Evolutionary conservation across 2,888 invertebrate genomes (phyloP).

Genomic region (Acleris holmiana): DNA sequence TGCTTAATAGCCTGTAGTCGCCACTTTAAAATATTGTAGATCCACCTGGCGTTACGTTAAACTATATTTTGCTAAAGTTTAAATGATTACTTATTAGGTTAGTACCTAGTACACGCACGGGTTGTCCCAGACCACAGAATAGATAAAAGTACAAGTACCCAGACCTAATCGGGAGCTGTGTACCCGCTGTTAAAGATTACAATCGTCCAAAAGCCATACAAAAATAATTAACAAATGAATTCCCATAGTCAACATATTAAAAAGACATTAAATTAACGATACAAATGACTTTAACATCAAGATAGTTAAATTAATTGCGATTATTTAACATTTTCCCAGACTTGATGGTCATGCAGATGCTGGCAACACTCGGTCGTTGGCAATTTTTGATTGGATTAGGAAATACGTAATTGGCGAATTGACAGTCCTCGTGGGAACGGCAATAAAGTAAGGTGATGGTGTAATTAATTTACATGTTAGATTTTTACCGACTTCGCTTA

Average conservation of each 20-base stretch:
- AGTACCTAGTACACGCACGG: too few relatives aligned
- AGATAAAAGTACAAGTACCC: too few relatives aligned
- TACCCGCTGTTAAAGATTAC: too few relatives aligned
- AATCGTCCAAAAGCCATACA: too few relatives aligned
- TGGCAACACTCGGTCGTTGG: background rate
- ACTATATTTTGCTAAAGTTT: too few relatives aligned
- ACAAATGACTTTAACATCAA: conserved; percentile 16
- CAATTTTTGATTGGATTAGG: conserved; percentile 16
- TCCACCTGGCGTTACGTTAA: too few relatives aligned
- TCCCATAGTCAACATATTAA: conserved; percentile 8
- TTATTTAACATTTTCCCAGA: conserved; percentile 26
- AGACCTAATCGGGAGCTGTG: too few relatives aligned
- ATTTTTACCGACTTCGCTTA: background rate
- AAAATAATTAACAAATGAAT: background rate
- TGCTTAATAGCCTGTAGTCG: too few relatives aligned
- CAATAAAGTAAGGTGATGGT: background rate
- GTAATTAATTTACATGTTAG: background rate
- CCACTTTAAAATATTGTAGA: too few relatives aligned
- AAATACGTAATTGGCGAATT: conserved; percentile 30
- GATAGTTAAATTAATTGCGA: conserved; percentile 18
- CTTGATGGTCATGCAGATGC: background rate
- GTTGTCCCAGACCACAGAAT: too few relatives aligned
- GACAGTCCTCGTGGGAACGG: conserved; percentile 18
- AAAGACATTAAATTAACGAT: conserved; percentile 11
- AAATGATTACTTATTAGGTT: too few relatives aligned